Evolutionary conservation across 2,888 invertebrate species (phyloP).

Genomic region (Volucella inflata): DNA sequence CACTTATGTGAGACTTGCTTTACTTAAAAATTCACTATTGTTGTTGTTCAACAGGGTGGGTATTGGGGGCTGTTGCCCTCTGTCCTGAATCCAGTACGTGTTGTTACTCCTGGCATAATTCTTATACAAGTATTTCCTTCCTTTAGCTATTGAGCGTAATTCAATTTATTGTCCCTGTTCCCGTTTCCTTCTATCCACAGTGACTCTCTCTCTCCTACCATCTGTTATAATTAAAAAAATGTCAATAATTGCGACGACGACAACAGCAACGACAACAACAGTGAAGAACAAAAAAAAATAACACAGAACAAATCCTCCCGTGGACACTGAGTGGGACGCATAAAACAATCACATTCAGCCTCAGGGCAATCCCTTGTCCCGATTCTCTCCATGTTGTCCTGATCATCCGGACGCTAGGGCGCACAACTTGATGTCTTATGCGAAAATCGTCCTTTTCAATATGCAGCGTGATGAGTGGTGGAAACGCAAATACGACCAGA

Average conservation of each 20-base stretch:
- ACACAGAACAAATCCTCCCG: neutral
- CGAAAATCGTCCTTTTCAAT: slow-evolving; percentile 58
- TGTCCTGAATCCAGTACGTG: neutral
- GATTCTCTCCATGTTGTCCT: no score
- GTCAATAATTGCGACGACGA: slow-evolving; percentile 62
- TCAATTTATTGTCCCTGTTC: slow-evolving; percentile 63
- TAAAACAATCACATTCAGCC: slow-evolving; percentile 66
- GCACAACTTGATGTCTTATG: slow-evolving; percentile 27
- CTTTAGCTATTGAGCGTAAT: slow-evolving; percentile 62
- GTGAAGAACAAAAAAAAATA: slow-evolving; percentile 8
- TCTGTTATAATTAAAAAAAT: slow-evolving; percentile 71
- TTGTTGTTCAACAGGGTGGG: slow-evolving; percentile 2
- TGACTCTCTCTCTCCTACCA: slow-evolving; percentile 24
- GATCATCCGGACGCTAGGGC: neutral
- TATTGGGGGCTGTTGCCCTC: no score
- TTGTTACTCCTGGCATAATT: slow-evolving; percentile 56
- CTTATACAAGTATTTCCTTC: slow-evolving; percentile 49
- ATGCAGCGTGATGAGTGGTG: slow-evolving; percentile 3
- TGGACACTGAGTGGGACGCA: slow-evolving; percentile 44
- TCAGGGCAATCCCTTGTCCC: slow-evolving; percentile 23
- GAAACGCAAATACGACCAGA: slow-evolving; percentile 2
- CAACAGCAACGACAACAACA: slow-evolving; percentile 10
- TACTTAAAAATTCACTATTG: slow-evolving; percentile 59
- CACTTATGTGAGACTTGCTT: slow-evolving; percentile 46
- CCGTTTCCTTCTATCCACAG: neutral